Evolutionary conservation across 2,888 invertebrate species (phyloP), one percentile per base, ranked within the genome.

Genomic region (Pseudeuparius sepicola): DNA sequence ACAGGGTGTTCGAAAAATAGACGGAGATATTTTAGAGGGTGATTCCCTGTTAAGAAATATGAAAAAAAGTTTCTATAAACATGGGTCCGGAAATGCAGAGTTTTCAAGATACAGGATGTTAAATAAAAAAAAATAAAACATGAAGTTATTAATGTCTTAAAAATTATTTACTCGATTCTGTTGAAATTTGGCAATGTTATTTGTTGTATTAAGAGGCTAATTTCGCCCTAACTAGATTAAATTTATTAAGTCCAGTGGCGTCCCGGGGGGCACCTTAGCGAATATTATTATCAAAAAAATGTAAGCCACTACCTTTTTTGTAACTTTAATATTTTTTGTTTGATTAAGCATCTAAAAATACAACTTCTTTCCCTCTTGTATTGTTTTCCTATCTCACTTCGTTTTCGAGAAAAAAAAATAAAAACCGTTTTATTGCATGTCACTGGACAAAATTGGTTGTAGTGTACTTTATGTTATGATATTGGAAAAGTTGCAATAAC

Each of bases 51-150:
- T n/a, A n/a, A n/a, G n/a, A n/a, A n/a, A n/a, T 20, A 20, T 20
- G 20, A 20, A 6, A 20, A 20, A 20, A 20, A 20, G n/a, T 6
- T 20, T n/a, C 20, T n/a, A 20, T 20, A 20, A 20, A 20, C 20
- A 20, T 20, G n/a, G n/a, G 7, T 20, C 20, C n/a, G 20, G 20
- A 20, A 20, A 20, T 20, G 20, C 7, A 20, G 6, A 7, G 20
- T 20, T n/a, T 20, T n/a, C 20, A 20, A 20, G 20, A 20, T 20
- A 20, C 20, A 20, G n/a, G 20, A n/a, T 20, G 20, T 20, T 20
- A 20, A 20, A n/a, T n/a, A n/a, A n/a, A n/a, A n/a, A n/a, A n/a
- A n/a, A n/a, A n/a, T n/a, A n/a, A n/a, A n/a, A n/a, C n/a, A n/a
- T n/a, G n/a, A n/a, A n/a, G n/a, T n/a, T n/a, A n/a, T n/a, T n/a